Base-by-base conservation (phyloP, 2,797 vertebrate genomes). In the Rachycentron canadum region DNA sequence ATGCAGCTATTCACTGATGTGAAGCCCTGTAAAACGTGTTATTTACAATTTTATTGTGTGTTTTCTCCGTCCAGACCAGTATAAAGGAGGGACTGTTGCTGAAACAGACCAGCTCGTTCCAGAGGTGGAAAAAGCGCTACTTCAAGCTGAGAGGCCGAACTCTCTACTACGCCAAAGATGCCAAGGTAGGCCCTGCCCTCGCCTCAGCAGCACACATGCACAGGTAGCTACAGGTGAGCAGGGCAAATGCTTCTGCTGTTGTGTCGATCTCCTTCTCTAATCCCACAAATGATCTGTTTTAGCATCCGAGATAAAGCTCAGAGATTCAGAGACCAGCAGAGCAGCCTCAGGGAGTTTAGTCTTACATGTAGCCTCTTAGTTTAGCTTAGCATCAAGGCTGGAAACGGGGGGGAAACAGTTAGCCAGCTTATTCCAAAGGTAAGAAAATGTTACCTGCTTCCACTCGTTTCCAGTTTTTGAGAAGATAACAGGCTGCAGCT, bases 21-120 rank as follows among this genome's bases (percentile, higher is more conserved):
- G 11, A 25, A 30, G 7, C 10, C 32, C 53, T 7, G 10, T 60
- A 36, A 66, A 76, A 26, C 13, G 3, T 7, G 0, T 40, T 5
- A 5, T 64, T 56, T 63, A 32, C 73, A 10, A 13, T 53, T 53
- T 66, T 5, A 2, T 63, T 70, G 16, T 86, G 19, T 86, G 14
- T 79, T 73, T 49, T 84, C 69, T 94, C 82, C 93, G 84, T 87
- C 19, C 93, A 99, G 98, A 98, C 97, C 30, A 99, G 98, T 82
- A 95, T 99, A 91, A 99, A 98, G 93, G 98, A 99, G 84, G 98
- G 98, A 76, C 89, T 99, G 79, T 91, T 99, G 69, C 87, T 99
- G 91, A 99, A 99, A 92, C 98, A 99, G 95, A 99, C 98, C 71
- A 99, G 98, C 83, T 99, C 98, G 28, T 99, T 99, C 93, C 98